These are phyloP conservation scores for Saguinus midas DNA, from an alignment of 2,113 vertebrate species.

Conservation along the genomic window DNA sequence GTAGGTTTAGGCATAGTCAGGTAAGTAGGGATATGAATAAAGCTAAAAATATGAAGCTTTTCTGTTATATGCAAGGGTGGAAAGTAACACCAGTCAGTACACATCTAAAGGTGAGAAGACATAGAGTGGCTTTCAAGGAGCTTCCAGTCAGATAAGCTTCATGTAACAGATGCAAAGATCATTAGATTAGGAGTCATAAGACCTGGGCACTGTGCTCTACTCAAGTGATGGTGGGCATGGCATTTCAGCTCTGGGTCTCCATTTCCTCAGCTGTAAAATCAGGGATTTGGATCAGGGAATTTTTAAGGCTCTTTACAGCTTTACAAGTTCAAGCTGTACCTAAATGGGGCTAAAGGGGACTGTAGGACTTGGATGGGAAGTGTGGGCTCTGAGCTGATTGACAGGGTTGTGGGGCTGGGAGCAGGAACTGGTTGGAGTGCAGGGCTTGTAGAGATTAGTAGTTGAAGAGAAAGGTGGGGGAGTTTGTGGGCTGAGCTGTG, in stretches of 20 bases:
- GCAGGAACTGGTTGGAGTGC: neutral
- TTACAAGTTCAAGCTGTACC: neutral
- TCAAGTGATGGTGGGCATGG: neutral
- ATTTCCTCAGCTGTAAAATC: neutral
- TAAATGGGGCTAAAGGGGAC: neutral
- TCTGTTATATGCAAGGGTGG: neutral
- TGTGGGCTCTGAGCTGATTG: neutral
- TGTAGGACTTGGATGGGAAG: neutral
- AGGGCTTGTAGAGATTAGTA: neutral
- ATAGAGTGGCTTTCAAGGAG: neutral
- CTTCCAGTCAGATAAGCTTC: neutral
- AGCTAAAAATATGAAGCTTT: neutral
- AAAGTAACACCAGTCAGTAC: neutral
- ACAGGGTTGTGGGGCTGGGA: neutral
- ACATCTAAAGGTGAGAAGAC: neutral
- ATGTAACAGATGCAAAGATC: neutral
- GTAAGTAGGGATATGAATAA: neutral
- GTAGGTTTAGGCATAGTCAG: neutral
- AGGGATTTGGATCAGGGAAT: neutral
- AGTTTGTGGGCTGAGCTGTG: neutral
- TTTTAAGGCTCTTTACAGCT: neutral
- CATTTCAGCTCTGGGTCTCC: neutral
- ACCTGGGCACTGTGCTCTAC: neutral
- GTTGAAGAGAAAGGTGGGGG: neutral
- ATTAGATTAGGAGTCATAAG: neutral